A percentile compares a stretch with the other conserved stretches of the same genome.
phyloP scores from a whole-genome alignment of 2,888 invertebrate species.

The Harpalus rubripes region DNA sequence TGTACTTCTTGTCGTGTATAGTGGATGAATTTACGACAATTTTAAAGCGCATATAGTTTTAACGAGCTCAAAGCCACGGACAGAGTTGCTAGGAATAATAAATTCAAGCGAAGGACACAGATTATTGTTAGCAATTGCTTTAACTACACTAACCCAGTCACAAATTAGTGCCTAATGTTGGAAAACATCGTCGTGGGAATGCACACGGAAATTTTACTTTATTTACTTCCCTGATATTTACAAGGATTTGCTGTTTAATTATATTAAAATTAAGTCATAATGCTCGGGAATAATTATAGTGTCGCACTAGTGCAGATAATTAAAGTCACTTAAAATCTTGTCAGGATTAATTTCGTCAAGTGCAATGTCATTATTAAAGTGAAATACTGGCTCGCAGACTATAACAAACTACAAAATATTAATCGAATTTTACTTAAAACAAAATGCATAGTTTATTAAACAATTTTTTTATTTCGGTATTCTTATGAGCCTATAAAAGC shows the following conservation, averaged over 20 bases:
- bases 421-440: not conserved
- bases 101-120: constrained; percentile 58
- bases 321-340: not conserved
- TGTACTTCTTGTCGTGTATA: constrained; percentile 24
- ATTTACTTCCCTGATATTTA: constrained; percentile 10
- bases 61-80: constrained; percentile 25
- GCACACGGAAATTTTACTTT: constrained; percentile 33
- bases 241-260: constrained; percentile 5
- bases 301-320: not conserved
- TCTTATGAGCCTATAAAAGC: too few relatives aligned
- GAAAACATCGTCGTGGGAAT: constrained; percentile 58
- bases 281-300: not conserved
- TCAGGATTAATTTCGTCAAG: not conserved
- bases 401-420: too few relatives aligned
- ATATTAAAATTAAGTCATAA: constrained; percentile 26
- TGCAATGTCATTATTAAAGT: not conserved
- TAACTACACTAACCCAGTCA: constrained; percentile 61
- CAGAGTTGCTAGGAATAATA: constrained; percentile 54
- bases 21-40: constrained; percentile 34
- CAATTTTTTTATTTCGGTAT: too few relatives aligned
- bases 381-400: too few relatives aligned
- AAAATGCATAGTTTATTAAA: too few relatives aligned
- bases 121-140: constrained; percentile 57
- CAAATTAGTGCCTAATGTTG: constrained; percentile 61
- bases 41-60: constrained; percentile 56